These are phyloP conservation scores for Tragulus kanchil DNA, from an alignment of 2,113 vertebrate species.

Conservation along the genomic window DNA sequence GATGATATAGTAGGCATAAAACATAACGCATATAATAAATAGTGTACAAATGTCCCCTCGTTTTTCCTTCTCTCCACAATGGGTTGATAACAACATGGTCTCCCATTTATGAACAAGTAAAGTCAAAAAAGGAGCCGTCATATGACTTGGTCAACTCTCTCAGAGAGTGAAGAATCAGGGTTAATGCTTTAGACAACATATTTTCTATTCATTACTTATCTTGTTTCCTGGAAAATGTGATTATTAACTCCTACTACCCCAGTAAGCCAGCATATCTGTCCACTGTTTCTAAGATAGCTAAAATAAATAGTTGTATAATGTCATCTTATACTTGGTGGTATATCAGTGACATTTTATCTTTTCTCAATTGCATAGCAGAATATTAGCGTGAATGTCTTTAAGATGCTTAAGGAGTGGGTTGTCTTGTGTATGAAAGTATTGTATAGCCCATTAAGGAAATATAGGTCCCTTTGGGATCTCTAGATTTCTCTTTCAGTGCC, in stretches of 20 bases:
- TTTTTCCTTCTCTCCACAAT: neutral
- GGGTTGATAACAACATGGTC: neutral
- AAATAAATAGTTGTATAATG: neutral
- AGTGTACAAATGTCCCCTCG: neutral
- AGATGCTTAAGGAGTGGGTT: neutral
- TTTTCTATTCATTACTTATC: neutral
- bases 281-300: neutral
- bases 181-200: neutral
- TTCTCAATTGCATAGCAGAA: neutral
- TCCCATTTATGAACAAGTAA: neutral
- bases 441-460: neutral
- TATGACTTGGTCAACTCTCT: neutral
- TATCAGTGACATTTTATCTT: neutral
- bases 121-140: neutral
- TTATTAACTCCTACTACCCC: neutral
- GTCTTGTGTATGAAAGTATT: neutral
- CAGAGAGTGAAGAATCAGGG: neutral
- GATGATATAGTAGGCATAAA: neutral
- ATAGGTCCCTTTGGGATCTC: neutral
- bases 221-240: constrained; percentile 1
- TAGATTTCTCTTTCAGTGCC: neutral
- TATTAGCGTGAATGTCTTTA: neutral
- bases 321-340: neutral
- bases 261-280: neutral
- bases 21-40: neutral